Base-by-base conservation (phyloP, 2,797 vertebrate species). In the Saxicola maurus region DNA sequence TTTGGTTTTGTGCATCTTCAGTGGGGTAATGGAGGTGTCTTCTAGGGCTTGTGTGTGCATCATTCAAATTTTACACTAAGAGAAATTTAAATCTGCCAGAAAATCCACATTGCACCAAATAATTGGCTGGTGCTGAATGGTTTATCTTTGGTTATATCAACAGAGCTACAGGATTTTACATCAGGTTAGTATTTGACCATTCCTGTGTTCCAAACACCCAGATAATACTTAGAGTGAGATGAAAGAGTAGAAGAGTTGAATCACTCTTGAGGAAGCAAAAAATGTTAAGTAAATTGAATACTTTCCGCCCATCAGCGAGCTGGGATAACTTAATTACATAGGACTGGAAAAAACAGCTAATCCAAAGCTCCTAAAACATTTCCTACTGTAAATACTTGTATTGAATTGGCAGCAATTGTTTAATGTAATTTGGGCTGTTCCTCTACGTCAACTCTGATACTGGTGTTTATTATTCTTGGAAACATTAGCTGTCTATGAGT, bases 391-490 rank as follows among this genome's bases (percentile, higher is more conserved):
- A 85, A 84, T 89, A 45, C 42, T 74, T 72, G 35, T 43, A 64
- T 90, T 87, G 81, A 89, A 77, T 71, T 80, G 68, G 86, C 57
- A 94, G 65, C 79, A 82, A 21, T 84, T 89, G 46, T 84, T 88
- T 74, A 74, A 84, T 66, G 46, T 74, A 38, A 82, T 91, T 85
- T 91, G 33, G 73, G 25, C 46, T 86, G 55, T 85, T 92, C 53
- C 56, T 52, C 43, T 93, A 23, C 1, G 1, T 90, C 66, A 87
- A n/a, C n/a, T 94, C 30, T 78, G 73, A 89, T 77, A 65, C 31
- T 65, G 40, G 12, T 76, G 30, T 91, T 74, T 80, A 62, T 67
- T 91, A 38, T 79, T 68, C 72, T 91, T 91, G 61, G 52, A 89
- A 93, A 68, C 83, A 77, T n/a, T 80, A 53, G 30, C 37, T 82